A percentile compares a stretch with the other conserved stretches of the same genome.
Evolutionary conservation across 1,140 invertebrate species (phyloP).

Genomic region (Calephelis nemesis): DNA sequence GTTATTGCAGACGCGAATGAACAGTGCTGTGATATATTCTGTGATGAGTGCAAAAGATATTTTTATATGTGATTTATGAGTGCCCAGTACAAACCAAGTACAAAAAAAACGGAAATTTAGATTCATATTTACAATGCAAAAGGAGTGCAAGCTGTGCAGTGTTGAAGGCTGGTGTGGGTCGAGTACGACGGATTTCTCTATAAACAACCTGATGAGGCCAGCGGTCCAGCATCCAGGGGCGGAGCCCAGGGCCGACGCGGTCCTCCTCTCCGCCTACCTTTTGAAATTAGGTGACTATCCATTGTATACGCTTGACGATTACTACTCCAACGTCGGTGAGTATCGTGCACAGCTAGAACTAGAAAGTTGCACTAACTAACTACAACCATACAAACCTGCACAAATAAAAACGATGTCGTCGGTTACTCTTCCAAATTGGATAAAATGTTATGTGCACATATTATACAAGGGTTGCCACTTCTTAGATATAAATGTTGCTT

Average conservation of each 20-base stretch:
- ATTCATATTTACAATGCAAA: slow-evolving; percentile 76
- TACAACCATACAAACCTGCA: too few species aligned
- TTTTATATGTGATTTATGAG: slow-evolving; percentile 78
- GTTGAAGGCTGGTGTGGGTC: slow-evolving; percentile 57
- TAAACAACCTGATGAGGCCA: slow-evolving; percentile 73
- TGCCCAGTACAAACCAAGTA: slow-evolving; percentile 78
- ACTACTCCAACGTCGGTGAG: slow-evolving; percentile 68
- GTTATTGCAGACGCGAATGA: slow-evolving; percentile 51
- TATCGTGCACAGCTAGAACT: slow-evolving; percentile 55
- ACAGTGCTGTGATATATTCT: slow-evolving; percentile 74
- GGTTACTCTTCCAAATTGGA: too few species aligned
- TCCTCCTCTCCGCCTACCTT: slow-evolving; percentile 74
- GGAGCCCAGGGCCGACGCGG: slow-evolving; percentile 69
- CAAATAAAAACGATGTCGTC: too few species aligned
- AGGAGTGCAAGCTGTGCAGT: slow-evolving; percentile 77
- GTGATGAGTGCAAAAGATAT: slow-evolving; percentile 73
- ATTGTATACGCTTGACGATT: slow-evolving; percentile 74
- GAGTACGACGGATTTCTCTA: slow-evolving; percentile 70
- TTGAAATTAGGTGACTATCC: slow-evolving; percentile 79
- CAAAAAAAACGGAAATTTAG: slow-evolving; percentile 74
- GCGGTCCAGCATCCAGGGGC: slow-evolving; percentile 44
- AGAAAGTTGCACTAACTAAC: too few species aligned
- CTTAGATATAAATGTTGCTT: too few species aligned
- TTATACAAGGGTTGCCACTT: too few species aligned
- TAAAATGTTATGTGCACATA: neutral